Evolutionary conservation across 2,888 invertebrate species (phyloP).

Genomic region (Punctoribates punctum): DNA sequence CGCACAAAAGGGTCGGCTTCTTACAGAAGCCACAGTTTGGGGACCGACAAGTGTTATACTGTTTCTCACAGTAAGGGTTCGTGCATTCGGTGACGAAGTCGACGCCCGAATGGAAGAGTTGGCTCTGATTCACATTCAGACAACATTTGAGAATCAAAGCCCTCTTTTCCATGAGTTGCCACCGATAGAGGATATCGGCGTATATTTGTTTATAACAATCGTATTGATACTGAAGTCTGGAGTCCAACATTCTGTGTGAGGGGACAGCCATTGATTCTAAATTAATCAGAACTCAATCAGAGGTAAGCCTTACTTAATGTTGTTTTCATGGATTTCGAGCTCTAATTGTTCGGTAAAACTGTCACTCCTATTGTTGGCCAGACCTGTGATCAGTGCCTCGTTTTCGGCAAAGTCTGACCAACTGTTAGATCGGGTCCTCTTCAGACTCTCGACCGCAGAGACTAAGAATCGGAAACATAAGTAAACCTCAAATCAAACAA

Average conservation of each 20-base stretch:
- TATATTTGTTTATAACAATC: constrained; percentile 81
- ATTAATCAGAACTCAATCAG: background rate
- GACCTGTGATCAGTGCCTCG: constrained; percentile 19
- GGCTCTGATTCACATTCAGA: background rate
- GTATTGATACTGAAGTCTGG: constrained; percentile 61
- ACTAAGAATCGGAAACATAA: constrained; percentile 34
- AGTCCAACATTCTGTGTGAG: constrained; percentile 55
- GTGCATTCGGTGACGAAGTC: constrained; percentile 59
- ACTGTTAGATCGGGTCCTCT: constrained; percentile 70
- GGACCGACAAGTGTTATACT: constrained; percentile 27
- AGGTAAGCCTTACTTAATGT: constrained; percentile 47
- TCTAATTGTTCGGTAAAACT: constrained; percentile 48
- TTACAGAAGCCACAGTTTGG: constrained; percentile 66
- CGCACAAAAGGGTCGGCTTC: constrained; percentile 70
- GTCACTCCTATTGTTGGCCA: background rate
- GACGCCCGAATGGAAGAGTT: constrained; percentile 1
- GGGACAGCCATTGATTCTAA: background rate
- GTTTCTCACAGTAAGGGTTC: constrained; percentile 66
- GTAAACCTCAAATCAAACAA: background rate
- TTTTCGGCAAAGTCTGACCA: constrained; percentile 80
- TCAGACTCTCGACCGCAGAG: constrained; percentile 49
- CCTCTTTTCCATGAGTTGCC: constrained; percentile 73
- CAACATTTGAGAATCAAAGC: constrained; percentile 67
- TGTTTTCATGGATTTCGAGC: constrained; percentile 52
- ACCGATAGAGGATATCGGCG: constrained; percentile 79